Evolutionary conservation across 2,797 vertebrate species (phyloP), one percentile per base, ranked within the genome.

Genomic region (Sebastes matsubarae): DNA sequence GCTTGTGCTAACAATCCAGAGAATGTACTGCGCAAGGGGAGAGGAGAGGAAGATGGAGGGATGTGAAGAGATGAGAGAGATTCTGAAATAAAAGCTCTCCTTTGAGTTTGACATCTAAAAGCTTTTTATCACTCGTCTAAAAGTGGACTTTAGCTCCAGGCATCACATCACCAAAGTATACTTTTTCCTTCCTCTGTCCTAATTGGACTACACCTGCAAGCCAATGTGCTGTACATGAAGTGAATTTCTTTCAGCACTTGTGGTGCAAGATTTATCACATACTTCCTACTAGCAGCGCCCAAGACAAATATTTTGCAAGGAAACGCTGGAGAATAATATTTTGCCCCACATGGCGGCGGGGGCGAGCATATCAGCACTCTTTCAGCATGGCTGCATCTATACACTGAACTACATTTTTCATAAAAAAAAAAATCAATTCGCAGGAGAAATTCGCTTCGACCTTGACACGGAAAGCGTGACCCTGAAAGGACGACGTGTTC

Each of bases 401-500:
- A 14, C 12, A 30, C 4, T 12, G 18, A 16, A 46, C 42, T 46
- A 2, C 16, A 20, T 46, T 46, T 18, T 46, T 46, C 42, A 46
- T 46, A 0, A 4, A 10, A 55, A 7, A 55, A 61, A 55, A 71
- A 64, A 61, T 38, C 16, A 24, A 58, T 74, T 54, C 27, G n/a
- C 5, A 58, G 12, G 3, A 13, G 30, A 69, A 22, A 58, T 74
- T 54, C 16, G 20, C 42, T 16, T 29, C 1, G 12, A 77, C 75
- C 84, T 77, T 42, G 61, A n/a, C 70, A 25, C 1, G 0, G 29
- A 79, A 22, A 67, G 18, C 10, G 1, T 12, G 79, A 74, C 72
- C 85, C 83, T n/a, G 74, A 75, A 85, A 85, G 66, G 42, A 70
- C 58, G 16, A 67, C 68, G 36, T 60, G 61, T 85, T 82, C 52